Percentiles rank a stretch among this genome's conserved stretches.
Evolutionary conservation across 1,140 invertebrate genomes (phyloP).

Genomic region (Luehdorfia chinensis): DNA sequence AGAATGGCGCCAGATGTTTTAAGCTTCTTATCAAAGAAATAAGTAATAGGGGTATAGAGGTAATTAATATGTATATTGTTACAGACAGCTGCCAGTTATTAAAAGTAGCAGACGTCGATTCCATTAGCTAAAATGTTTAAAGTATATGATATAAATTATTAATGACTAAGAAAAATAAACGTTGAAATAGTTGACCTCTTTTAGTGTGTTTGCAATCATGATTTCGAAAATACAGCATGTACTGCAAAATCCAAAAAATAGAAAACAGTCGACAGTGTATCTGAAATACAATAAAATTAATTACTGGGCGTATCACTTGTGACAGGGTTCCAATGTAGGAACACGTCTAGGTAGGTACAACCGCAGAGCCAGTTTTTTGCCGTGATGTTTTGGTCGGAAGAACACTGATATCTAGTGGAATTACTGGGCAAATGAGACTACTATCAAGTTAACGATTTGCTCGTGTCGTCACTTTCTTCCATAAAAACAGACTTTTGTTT

Average conservation of each 20-base stretch:
- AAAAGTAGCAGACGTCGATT: slow-evolving; percentile 23
- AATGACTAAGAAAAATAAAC: not conserved
- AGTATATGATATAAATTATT: slow-evolving; percentile 1
- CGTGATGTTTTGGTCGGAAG: not conserved
- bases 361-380: not conserved
- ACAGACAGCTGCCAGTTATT: slow-evolving; percentile 27
- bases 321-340: no score
- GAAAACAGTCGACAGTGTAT: slow-evolving; percentile 36
- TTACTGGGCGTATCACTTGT: no score
- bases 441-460: no score
- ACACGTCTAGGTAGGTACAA: slow-evolving; percentile 3
- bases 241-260: slow-evolving; percentile 47
- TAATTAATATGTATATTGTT: slow-evolving; percentile 43
- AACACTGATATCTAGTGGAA: no score
- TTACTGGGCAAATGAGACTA: no score
- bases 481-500: no score
- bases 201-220: slow-evolving; percentile 48
- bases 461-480: no score
- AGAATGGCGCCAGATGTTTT: slow-evolving; percentile 51
- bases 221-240: slow-evolving; percentile 56
- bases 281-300: slow-evolving; percentile 33
- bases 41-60: slow-evolving; percentile 31
- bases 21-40: slow-evolving; percentile 46
- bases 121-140: slow-evolving; percentile 32
- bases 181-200: slow-evolving; percentile 28